These are phyloP conservation scores for Rousettus leschenaultii DNA, from an alignment of 2,113 vertebrate species.

Conservation along the genomic window DNA sequence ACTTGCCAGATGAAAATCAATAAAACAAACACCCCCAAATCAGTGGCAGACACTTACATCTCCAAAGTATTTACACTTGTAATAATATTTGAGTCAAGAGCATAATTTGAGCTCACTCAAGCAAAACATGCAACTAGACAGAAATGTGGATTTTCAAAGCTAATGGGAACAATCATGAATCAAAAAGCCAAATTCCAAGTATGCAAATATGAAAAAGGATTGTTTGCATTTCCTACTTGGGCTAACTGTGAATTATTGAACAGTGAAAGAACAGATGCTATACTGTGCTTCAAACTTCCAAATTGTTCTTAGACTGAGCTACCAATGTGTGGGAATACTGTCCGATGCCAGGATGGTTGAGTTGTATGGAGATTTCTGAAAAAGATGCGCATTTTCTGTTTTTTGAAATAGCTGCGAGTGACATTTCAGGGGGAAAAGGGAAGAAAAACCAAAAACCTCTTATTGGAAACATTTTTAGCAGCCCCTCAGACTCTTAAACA, in stretches of 20 bases:
- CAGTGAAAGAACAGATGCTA: constrained; percentile 79
- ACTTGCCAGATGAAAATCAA: constrained; percentile 82
- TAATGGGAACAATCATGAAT: constrained; percentile 77
- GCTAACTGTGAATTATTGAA: constrained; percentile 79
- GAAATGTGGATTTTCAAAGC: constrained; percentile 81
- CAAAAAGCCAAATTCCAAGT: constrained; percentile 76
- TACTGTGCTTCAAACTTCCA: constrained; percentile 62
- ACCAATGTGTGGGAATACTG: constrained; percentile 61
- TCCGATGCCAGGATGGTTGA: constrained; percentile 15
- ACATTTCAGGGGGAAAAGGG: not conserved
- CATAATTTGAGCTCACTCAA: constrained; percentile 81
- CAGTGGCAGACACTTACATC: constrained; percentile 76
- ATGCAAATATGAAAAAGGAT: constrained; percentile 78
- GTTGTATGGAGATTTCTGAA: constrained; percentile 23
- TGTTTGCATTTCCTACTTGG: constrained; percentile 78
- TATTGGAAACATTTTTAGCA: not conserved
- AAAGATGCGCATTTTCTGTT: not conserved
- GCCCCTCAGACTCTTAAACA: not conserved
- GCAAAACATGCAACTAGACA: constrained; percentile 81
- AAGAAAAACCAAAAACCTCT: not conserved
- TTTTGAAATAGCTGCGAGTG: not conserved
- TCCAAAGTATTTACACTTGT: constrained; percentile 84
- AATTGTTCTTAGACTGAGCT: constrained; percentile 61
- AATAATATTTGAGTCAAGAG: constrained; percentile 85
- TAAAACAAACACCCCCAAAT: constrained; percentile 80